Percentiles rank a stretch among this genome's conserved stretches.
Conservation (phyloP, 2,888 invertebrate species). For the Watsonalla binaria region DNA sequence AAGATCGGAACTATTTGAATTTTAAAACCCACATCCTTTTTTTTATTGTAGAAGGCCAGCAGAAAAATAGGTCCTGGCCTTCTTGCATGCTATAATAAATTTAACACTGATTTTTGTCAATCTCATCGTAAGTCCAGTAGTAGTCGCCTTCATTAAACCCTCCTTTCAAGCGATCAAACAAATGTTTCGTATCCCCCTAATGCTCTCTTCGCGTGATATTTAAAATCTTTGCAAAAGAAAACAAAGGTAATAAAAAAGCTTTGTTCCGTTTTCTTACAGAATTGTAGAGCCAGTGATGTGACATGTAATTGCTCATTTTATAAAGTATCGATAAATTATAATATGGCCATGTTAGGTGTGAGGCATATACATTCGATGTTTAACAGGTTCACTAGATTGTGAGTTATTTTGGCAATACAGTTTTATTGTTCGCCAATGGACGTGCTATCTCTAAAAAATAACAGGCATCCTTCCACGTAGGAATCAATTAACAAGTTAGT, state of each 20-base stretch:
- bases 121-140: not conserved
- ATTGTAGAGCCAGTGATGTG: not conserved
- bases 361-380: too few relatives aligned
- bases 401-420: too few relatives aligned
- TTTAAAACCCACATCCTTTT: too few relatives aligned
- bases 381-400: too few relatives aligned
- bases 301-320: not conserved
- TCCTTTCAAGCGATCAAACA: slow-evolving; percentile 19
- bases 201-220: slow-evolving; percentile 30
- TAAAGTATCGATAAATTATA: not conserved
- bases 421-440: too few relatives aligned
- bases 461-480: too few relatives aligned
- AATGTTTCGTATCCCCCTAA: slow-evolving; percentile 32
- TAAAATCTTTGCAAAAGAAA: slow-evolving; percentile 14
- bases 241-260: slow-evolving; percentile 5
- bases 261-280: slow-evolving; percentile 4
- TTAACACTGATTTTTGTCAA: not conserved
- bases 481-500: too few relatives aligned
- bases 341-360: slow-evolving; percentile 3
- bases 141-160: slow-evolving; percentile 29
- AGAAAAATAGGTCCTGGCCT: too few relatives aligned
- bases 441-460: too few relatives aligned
- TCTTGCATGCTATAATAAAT: too few relatives aligned
- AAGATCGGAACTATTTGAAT: too few relatives aligned
- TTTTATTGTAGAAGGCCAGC: too few relatives aligned